These are phyloP conservation scores for Monopis laevigella DNA, from an alignment of 2,888 invertebrate genomes.

Conservation along the genomic window DNA sequence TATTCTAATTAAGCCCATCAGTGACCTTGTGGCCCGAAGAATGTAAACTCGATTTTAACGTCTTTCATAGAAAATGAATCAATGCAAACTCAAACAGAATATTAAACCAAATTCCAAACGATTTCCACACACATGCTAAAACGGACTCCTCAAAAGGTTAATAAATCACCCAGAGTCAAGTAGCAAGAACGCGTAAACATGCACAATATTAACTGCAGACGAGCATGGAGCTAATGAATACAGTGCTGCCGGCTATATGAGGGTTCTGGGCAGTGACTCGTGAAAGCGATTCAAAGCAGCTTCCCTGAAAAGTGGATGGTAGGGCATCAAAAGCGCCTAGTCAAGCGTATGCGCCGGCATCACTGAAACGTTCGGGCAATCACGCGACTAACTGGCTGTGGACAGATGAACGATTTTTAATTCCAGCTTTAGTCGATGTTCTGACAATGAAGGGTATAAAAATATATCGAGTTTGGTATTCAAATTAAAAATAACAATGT, in stretches of 20 bases:
- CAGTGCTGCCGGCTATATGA: neutral
- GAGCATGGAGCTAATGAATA: constrained; percentile 4
- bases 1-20: too few relatives aligned
- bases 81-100: too few relatives aligned
- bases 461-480: too few relatives aligned
- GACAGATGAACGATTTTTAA: constrained; percentile 32
- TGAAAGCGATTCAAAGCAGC: constrained; percentile 41
- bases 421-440: constrained; percentile 28
- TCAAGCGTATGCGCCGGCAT: constrained; percentile 35
- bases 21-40: too few relatives aligned
- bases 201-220: constrained; percentile 4
- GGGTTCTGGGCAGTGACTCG: constrained; percentile 40
- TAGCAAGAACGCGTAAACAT: neutral
- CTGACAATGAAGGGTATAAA: too few relatives aligned
- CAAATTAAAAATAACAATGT: too few relatives aligned
- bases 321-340: constrained; percentile 37
- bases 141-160: neutral
- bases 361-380: constrained; percentile 28
- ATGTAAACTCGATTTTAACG: too few relatives aligned
- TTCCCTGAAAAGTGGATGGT: constrained; percentile 41
- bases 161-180: neutral
- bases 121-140: too few relatives aligned
- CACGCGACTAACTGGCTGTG: constrained; percentile 40
- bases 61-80: too few relatives aligned
- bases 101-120: too few relatives aligned